phyloP scores from a whole-genome alignment of 2,113 vertebrate genomes.

The Syngnathoides biaculeatus region DNA sequence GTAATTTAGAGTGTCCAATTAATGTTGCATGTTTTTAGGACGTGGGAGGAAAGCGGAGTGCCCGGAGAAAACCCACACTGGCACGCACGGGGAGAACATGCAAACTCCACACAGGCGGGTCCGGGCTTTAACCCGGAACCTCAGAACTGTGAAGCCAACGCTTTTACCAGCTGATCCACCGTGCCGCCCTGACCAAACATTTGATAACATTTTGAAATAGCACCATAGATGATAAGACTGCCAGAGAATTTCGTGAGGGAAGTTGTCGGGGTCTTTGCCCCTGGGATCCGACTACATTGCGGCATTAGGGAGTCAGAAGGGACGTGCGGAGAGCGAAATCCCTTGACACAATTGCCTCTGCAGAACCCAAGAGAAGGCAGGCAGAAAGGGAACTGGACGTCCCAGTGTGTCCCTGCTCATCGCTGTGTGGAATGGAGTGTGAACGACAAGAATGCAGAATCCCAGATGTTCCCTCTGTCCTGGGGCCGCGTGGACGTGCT shows the following conservation, averaged over 20 bases:
- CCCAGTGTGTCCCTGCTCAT: conserved; percentile 51
- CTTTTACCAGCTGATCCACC: too few species aligned
- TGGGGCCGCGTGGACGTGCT: conserved; percentile 45
- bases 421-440: conserved; percentile 63
- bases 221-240: conserved; percentile 18
- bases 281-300: conserved; percentile 20
- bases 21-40: too few species aligned
- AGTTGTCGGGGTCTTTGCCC: conserved; percentile 21
- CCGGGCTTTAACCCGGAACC: too few species aligned
- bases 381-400: conserved; percentile 43
- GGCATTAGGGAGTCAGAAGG: conserved; percentile 20
- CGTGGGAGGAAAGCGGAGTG: too few species aligned
- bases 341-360: conserved; percentile 45
- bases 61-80: too few species aligned
- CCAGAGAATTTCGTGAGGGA: conserved; percentile 19
- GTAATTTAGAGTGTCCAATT: too few species aligned
- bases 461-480: conserved; percentile 67
- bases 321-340: conserved; percentile 32
- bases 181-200: background rate
- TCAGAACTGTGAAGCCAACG: too few species aligned
- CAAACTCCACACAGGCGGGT: too few species aligned
- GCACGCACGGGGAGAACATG: too few species aligned
- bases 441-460: conserved; percentile 47
- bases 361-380: conserved; percentile 31
- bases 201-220: background rate